Percentiles rank a stretch among this genome's conserved stretches.
Conservation (phyloP, 2,113 vertebrate genomes). For the Heloderma charlesbogerti region DNA sequence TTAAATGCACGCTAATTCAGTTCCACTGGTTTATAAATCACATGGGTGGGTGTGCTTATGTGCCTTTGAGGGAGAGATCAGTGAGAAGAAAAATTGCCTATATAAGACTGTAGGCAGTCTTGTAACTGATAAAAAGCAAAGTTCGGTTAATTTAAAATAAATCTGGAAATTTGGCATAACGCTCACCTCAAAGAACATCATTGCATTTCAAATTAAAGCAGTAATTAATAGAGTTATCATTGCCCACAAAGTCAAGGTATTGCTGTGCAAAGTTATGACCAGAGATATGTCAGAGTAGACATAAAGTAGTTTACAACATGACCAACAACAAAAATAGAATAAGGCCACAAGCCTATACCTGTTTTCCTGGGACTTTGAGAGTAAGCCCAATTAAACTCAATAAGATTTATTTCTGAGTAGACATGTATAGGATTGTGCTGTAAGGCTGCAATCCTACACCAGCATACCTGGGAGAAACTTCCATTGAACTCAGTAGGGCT, state of each 20-base stretch:
- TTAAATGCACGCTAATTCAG: neutral
- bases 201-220: conserved; percentile 18
- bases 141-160: conserved; percentile 45
- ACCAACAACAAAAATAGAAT: conserved; percentile 14
- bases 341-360: too few species aligned
- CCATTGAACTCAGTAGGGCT: too few species aligned
- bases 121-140: conserved; percentile 24
- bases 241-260: neutral
- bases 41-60: neutral
- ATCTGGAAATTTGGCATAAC: conserved; percentile 49
- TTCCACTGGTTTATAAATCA: neutral
- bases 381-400: too few species aligned
- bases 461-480: too few species aligned
- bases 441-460: too few species aligned
- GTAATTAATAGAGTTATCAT: conserved; percentile 52
- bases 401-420: too few species aligned
- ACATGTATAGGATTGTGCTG: too few species aligned
- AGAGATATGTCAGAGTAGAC: conserved; percentile 29
- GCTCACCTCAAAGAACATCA: conserved; percentile 37
- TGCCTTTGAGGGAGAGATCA: neutral
- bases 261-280: conserved; percentile 33
- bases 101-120: conserved; percentile 2
- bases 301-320: conserved; percentile 28
- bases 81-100: neutral
- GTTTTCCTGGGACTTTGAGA: too few species aligned